phyloP scores from a whole-genome alignment of 2,113 vertebrate species.

The Nipponia nippon region DNA sequence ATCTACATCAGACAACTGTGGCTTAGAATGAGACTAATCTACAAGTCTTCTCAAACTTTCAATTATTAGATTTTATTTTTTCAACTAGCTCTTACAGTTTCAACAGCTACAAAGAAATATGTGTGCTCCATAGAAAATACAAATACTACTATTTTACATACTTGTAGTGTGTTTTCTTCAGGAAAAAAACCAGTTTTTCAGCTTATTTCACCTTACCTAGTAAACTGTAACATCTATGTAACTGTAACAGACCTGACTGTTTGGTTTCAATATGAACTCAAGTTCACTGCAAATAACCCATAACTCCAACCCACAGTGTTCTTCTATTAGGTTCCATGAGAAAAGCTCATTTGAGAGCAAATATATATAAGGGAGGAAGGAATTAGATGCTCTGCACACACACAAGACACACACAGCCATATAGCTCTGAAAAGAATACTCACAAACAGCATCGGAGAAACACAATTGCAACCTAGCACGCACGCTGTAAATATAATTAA shows the following conservation, averaged over 20 bases:
- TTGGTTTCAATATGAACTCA: not conserved
- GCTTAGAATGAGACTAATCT: not conserved
- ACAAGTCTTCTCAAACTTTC: not conserved
- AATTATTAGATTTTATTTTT: not conserved
- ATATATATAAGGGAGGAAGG: not conserved
- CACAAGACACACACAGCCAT: not conserved
- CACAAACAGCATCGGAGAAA: not conserved
- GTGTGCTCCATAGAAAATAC: accelerated
- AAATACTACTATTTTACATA: not conserved
- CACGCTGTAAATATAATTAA: not conserved
- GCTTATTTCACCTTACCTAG: not conserved
- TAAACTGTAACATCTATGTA: not conserved
- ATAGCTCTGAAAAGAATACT: not conserved
- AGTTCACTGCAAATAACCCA: not conserved
- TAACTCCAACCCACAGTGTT: not conserved
- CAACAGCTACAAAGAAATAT: not conserved
- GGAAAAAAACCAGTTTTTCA: not conserved
- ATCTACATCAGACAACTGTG: not conserved
- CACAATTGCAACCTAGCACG: not conserved
- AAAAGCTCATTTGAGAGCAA: not conserved
- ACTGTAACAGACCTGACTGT: not conserved
- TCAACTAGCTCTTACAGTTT: not conserved
- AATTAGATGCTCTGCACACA: not conserved
- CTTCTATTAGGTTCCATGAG: not conserved
- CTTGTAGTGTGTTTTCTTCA: not conserved